Evolutionary conservation across 2,113 vertebrate species (phyloP).

Genomic region (Pseudois nayaur): DNA sequence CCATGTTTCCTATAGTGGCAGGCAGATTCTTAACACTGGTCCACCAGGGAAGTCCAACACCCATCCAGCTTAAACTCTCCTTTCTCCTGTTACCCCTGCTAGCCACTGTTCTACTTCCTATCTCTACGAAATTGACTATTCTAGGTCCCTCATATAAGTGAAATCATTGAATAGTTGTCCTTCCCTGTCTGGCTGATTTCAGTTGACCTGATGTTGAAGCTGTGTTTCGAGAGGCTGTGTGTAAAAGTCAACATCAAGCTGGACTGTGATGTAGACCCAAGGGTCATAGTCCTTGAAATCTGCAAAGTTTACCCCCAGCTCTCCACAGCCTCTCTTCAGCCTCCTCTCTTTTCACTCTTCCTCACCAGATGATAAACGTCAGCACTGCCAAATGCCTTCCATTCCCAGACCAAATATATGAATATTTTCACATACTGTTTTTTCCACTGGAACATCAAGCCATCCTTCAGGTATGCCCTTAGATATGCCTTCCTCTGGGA

Average conservation of each 20-base stretch:
- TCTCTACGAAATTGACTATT: background rate
- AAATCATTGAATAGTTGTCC: background rate
- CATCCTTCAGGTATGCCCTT: background rate
- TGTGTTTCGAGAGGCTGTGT: background rate
- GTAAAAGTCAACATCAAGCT: background rate
- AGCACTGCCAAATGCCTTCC: background rate
- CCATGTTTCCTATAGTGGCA: background rate
- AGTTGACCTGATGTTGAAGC: background rate
- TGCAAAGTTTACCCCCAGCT: background rate
- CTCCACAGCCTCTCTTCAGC: background rate
- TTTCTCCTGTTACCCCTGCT: background rate
- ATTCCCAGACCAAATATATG: background rate
- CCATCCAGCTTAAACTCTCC: background rate
- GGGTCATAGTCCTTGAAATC: background rate
- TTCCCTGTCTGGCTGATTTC: background rate
- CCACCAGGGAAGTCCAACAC: background rate
- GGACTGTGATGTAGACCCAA: background rate
- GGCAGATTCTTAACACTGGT: background rate
- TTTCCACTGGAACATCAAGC: background rate
- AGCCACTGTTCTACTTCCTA: background rate
- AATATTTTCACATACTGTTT: background rate
- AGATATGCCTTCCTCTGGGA: background rate
- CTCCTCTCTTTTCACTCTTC: background rate
- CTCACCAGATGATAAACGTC: background rate
- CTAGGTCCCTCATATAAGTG: background rate